Conservation (phyloP, 2,113 vertebrate species). For the Nesospiza acunhae region DNA sequence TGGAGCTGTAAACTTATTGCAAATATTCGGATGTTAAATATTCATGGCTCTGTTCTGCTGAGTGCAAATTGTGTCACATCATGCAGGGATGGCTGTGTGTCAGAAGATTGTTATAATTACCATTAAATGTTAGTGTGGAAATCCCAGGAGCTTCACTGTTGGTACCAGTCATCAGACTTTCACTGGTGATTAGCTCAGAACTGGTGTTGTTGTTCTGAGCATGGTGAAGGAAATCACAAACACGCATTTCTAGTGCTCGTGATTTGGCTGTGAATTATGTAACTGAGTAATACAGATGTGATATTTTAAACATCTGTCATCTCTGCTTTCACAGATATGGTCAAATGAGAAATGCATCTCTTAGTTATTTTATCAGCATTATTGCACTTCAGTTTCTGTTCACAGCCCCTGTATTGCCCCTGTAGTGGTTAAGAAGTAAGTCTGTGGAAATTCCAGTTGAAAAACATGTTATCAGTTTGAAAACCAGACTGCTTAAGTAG, state of each 20-base stretch:
- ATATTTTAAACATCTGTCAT: neutral
- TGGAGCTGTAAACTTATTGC: neutral
- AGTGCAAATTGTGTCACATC: neutral
- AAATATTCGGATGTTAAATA: neutral
- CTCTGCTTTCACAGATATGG: neutral
- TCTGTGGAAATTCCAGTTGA: neutral
- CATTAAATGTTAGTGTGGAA: neutral
- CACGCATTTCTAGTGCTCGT: neutral
- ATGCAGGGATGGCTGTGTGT: neutral
- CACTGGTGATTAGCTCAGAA: neutral
- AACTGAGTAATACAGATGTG: neutral
- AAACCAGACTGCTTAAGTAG: neutral
- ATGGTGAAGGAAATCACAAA: neutral
- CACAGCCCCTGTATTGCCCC: neutral
- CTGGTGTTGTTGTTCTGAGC: neutral
- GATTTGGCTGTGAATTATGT: neutral
- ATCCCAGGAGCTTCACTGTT: neutral
- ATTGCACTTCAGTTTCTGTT: neutral
- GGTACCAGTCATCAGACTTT: neutral
- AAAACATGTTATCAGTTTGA: neutral
- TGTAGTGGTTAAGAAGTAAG: neutral
- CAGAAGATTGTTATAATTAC: neutral
- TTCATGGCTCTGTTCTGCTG: neutral
- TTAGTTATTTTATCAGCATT: neutral
- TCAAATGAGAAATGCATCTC: neutral